phyloP scores from a whole-genome alignment of 2,797 vertebrate species.

The Adelosebastes latens region DNA sequence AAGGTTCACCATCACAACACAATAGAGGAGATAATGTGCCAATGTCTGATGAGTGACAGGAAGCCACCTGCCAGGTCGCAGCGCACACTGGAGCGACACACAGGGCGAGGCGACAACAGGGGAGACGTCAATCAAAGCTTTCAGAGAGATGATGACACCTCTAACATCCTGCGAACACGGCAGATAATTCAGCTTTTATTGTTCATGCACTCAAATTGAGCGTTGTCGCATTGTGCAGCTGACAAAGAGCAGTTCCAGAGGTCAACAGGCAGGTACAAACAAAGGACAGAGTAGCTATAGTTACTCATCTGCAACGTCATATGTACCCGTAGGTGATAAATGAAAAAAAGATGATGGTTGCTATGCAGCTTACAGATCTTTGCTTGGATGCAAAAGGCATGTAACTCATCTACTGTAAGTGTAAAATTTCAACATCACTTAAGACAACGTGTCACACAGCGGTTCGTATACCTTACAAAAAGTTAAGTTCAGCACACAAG shows the following conservation, averaged over 20 bases:
- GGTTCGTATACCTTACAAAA: not conserved
- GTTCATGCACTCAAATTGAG: constrained; percentile 5
- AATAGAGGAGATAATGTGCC: not conserved
- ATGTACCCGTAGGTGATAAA: constrained; percentile 1
- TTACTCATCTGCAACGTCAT: constrained; percentile 54
- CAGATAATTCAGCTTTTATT: not conserved
- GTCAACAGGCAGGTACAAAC: constrained; percentile 53
- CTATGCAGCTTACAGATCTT: constrained; percentile 3
- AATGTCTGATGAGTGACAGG: constrained; percentile 46
- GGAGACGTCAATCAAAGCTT: constrained; percentile 49
- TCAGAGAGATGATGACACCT: constrained; percentile 7
- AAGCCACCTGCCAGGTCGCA: constrained; percentile 50
- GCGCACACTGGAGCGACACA: constrained; percentile 9
- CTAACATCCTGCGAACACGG: constrained; percentile 3
- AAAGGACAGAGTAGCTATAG: constrained; percentile 43
- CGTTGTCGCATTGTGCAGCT: not conserved
- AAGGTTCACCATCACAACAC: constrained; percentile 13
- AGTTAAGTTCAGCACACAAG: not conserved
- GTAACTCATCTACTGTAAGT: not conserved
- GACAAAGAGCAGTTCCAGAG: constrained; percentile 45
- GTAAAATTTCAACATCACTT: not conserved
- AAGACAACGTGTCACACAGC: not conserved
- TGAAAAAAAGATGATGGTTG: constrained; percentile 23
- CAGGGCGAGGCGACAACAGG: not conserved
- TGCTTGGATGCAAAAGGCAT: constrained; percentile 24